Evolutionary conservation across 2,888 invertebrate genomes (phyloP).

Genomic region (Alentia gelatinosa): DNA sequence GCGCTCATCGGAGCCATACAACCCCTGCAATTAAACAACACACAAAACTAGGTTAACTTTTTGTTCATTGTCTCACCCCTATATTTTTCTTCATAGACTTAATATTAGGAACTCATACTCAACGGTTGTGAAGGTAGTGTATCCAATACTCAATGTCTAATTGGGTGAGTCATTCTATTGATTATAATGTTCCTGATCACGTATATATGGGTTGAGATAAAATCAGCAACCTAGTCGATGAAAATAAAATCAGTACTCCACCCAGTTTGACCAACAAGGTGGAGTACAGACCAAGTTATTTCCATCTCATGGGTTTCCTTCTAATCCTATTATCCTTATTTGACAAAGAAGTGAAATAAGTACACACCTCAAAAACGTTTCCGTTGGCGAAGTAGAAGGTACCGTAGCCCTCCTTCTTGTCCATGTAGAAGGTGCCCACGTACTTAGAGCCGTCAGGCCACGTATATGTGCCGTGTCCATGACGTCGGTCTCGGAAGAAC

Average conservation of each 20-base stretch:
- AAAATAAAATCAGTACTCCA: no score
- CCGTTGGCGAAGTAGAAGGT: slow-evolving; percentile 75
- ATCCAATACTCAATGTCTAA: no score
- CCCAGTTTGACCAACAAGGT: no score
- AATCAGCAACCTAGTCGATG: no score
- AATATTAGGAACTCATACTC: neutral
- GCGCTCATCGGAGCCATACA: slow-evolving; percentile 78
- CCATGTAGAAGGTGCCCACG: slow-evolving; percentile 78
- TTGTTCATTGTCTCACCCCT: neutral
- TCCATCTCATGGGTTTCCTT: no score
- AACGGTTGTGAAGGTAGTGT: no score
- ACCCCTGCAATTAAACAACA: slow-evolving; percentile 70
- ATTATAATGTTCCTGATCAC: no score
- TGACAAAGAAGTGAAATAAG: no score
- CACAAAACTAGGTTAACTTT: neutral
- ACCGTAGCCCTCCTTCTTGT: slow-evolving; percentile 80
- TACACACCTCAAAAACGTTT: slow-evolving; percentile 76
- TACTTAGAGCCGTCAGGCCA: slow-evolving; percentile 78
- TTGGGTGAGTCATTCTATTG: no score
- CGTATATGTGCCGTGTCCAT: slow-evolving; percentile 77
- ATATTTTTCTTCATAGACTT: neutral
- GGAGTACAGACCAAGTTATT: no score
- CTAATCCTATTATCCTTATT: no score
- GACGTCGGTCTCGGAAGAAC: slow-evolving; percentile 78
- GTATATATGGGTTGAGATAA: no score